Conservation (phyloP, 2,888 invertebrate genomes). For the Melanotus villosus region DNA sequence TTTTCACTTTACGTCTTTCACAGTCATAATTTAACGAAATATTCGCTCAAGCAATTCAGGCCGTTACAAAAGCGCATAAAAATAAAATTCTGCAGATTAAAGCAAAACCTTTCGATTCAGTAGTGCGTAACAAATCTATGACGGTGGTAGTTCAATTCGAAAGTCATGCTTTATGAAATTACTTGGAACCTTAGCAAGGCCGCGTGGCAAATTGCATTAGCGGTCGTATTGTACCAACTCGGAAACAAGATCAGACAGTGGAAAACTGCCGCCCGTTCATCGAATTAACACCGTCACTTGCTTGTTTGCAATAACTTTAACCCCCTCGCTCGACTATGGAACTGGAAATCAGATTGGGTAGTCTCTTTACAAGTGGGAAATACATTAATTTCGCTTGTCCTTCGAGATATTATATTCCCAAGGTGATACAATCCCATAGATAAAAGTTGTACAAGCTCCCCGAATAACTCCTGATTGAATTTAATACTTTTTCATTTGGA, state of each 20-base stretch:
- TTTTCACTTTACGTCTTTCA: too few species aligned
- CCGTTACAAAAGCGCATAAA: too few species aligned
- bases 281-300: conserved; percentile 42
- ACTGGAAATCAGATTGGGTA: conserved; percentile 13
- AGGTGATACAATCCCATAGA: too few species aligned
- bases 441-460: too few species aligned
- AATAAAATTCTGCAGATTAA: background rate
- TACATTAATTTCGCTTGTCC: too few species aligned
- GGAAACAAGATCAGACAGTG: conserved; percentile 44
- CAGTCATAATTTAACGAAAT: too few species aligned
- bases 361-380: background rate
- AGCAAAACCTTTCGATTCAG: too few species aligned
- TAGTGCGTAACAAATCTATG: conserved; percentile 23
- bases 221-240: conserved; percentile 39
- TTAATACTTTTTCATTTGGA: too few species aligned
- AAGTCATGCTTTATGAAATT: conserved; percentile 41
- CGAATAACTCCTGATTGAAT: too few species aligned
- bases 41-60: too few species aligned
- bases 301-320: conserved; percentile 37
- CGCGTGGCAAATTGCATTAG: conserved; percentile 39
- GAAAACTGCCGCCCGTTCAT: conserved; percentile 45
- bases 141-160: conserved; percentile 20
- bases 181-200: conserved; percentile 36
- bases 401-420: too few species aligned
- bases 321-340: conserved; percentile 10